Base-by-base conservation (phyloP, 1,140 invertebrate genomes). In the Zaprionus kolodkinae region DNA sequence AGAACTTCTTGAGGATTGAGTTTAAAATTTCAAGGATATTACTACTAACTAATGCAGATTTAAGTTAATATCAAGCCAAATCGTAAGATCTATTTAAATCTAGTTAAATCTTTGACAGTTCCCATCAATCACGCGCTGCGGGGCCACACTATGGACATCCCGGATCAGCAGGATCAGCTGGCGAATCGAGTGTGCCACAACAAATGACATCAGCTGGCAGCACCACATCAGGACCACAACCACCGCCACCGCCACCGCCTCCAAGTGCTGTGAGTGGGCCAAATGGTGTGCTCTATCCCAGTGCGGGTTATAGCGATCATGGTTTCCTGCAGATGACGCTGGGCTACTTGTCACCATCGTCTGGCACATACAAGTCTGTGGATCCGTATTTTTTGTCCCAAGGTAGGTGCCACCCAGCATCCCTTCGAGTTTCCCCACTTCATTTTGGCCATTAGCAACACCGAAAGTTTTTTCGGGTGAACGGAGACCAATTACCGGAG, bases 321-420 rank as follows among this genome's bases (percentile, higher is more conserved):
- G 94, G 94, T 3, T 94, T 94, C 81, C 79, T 95, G 12, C 95
- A 95, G 88, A 95, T 95, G 64, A 94, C 94, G 1, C 94, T 95
- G 92, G 95, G 95, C 0, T 95, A 95, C 91, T 78, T 95, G 50
- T 94, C 95, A 27, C 94, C 95, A 0, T 91, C 92, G 17, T 94
- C 94, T 9, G 94, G 93, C 67, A 93, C 94, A 13, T 96, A 95
- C 79, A 95, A 95, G 86, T 94, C 93, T 52, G 94, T 95, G 69
- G 94, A 95, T 78, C 95, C 95, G 4, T 95, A 95, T 82, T 95
- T 96, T 93, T 87, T 95, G 35, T 94, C 95, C 54, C 95, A 95
- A 94, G 95, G 95, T 95, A 93, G 72, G 90, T 78, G 6, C 33
- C 3, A n/a, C n/a, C n/a, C n/a, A 3, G 13, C n/a, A 4, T 13